Evolutionary conservation across 1,140 invertebrate species (phyloP).

Genomic region (Scaptomyza graminum): DNA sequence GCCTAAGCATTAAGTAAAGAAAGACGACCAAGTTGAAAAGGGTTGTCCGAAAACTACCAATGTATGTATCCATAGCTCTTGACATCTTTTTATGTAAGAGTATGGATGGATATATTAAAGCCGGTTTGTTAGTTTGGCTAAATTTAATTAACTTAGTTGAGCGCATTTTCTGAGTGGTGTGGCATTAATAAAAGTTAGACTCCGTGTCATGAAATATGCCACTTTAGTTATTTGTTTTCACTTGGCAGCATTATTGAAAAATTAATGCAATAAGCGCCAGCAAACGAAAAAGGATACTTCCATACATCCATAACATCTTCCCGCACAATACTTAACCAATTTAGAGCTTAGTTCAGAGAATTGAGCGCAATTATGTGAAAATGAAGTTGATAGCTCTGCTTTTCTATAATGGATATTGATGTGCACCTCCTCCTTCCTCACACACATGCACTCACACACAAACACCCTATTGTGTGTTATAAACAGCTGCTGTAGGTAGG

Average conservation of each 20-base stretch:
- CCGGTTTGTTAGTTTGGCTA: conserved; percentile 25
- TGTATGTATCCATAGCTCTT: conserved; percentile 5
- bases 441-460: conserved; percentile 3
- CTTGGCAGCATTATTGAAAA: conserved; percentile 72
- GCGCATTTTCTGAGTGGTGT: conserved; percentile 30
- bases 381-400: conserved; percentile 57
- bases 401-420: conserved; percentile 62
- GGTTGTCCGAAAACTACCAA: conserved; percentile 44
- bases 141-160: conserved; percentile 82
- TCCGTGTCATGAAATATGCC: conserved; percentile 55
- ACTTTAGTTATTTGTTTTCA: conserved; percentile 75
- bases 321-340: background rate
- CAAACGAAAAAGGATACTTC: background rate
- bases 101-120: conserved; percentile 50
- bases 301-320: background rate
- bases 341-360: conserved; percentile 5
- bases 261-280: conserved; percentile 71
- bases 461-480: conserved; percentile 16
- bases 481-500: conserved; percentile 47
- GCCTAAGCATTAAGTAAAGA: conserved; percentile 71
- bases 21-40: conserved; percentile 56
- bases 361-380: conserved; percentile 63
- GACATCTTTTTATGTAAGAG: too few relatives aligned
- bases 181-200: conserved; percentile 80
- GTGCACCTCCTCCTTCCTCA: conserved; percentile 8